A percentile compares a stretch with the other conserved stretches of the same genome.
phyloP scores from a whole-genome alignment of 2,797 vertebrate genomes.

The Siniperca obscura region DNA sequence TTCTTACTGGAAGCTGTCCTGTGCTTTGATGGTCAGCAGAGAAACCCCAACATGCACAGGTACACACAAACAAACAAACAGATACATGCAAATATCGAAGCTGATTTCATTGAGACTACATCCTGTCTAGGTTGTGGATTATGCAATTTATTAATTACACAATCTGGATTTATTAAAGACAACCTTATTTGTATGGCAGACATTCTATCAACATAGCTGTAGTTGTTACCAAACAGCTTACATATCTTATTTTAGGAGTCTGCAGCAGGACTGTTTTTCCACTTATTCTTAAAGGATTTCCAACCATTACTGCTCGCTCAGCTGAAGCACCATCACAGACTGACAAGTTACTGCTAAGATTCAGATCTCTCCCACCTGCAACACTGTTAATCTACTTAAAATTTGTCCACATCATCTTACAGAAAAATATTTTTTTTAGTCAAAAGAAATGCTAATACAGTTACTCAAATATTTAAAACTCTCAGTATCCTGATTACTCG shows the following conservation, averaged over 20 bases:
- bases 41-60: background rate
- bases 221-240: background rate
- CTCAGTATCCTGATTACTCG: too few relatives aligned
- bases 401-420: slow-evolving; percentile 1
- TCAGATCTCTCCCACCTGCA: slow-evolving; percentile 13
- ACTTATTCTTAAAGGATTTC: slow-evolving; percentile 7
- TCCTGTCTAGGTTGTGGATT: background rate
- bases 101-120: background rate
- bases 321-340: background rate
- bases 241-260: slow-evolving; percentile 4
- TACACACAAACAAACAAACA: background rate
- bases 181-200: background rate
- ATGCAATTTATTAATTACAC: too few relatives aligned
- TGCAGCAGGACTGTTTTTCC: background rate
- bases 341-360: slow-evolving; percentile 16
- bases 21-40: slow-evolving; percentile 33
- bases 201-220: background rate
- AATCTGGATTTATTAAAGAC: too few relatives aligned
- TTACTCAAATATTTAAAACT: slow-evolving; percentile 27
- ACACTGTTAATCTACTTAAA: slow-evolving; percentile 22
- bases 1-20: slow-evolving; percentile 28
- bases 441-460: slow-evolving; percentile 3
- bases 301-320: background rate
- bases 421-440: slow-evolving; percentile 17
- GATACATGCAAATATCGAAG: background rate